Conservation (phyloP, 1,140 invertebrate genomes). For the Sitobion miscanthi region DNA sequence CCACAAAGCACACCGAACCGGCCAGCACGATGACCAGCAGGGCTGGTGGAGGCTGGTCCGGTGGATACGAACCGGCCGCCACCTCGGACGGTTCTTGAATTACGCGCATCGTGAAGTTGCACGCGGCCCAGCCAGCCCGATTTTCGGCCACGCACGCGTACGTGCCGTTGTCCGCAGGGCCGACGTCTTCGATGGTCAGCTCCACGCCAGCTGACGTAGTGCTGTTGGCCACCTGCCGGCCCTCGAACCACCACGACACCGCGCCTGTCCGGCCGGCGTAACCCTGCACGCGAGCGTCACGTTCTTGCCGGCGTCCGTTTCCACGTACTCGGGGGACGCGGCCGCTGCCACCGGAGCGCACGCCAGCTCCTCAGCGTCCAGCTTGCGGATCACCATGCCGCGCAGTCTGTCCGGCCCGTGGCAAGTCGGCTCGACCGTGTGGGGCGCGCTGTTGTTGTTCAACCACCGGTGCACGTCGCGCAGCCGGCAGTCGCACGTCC, state of each 20-base stretch:
- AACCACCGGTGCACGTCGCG: slow-evolving; percentile 80
- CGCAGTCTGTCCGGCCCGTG: slow-evolving; percentile 72
- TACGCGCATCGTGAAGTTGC: slow-evolving; percentile 79
- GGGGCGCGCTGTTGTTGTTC: slow-evolving; percentile 74
- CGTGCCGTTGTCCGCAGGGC: slow-evolving; percentile 78
- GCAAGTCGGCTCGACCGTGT: slow-evolving; percentile 77
- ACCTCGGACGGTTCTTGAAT: slow-evolving; percentile 72
- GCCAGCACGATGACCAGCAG: background rate
- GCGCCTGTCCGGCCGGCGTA: slow-evolving; percentile 77
- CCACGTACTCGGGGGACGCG: slow-evolving; percentile 72
- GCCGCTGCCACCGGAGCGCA: slow-evolving; percentile 78
- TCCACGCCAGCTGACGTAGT: slow-evolving; percentile 76
- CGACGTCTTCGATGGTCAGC: slow-evolving; percentile 76
- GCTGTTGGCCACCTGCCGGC: slow-evolving; percentile 74
- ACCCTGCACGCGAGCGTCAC: slow-evolving; percentile 79
- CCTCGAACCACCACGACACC: slow-evolving; percentile 84
- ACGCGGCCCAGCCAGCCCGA: slow-evolving; percentile 74
- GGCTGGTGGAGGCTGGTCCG: slow-evolving; percentile 62
- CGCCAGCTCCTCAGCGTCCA: slow-evolving; percentile 78
- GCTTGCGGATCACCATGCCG: slow-evolving; percentile 71
- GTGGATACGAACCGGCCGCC: slow-evolving; percentile 73
- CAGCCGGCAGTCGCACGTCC: slow-evolving; percentile 85
- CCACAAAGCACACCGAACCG: background rate
- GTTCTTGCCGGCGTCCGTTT: slow-evolving; percentile 80
- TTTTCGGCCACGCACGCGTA: slow-evolving; percentile 84